These are phyloP conservation scores for Trissolcus basalis DNA, from an alignment of 1,140 invertebrate species.

Conservation along the genomic window DNA sequence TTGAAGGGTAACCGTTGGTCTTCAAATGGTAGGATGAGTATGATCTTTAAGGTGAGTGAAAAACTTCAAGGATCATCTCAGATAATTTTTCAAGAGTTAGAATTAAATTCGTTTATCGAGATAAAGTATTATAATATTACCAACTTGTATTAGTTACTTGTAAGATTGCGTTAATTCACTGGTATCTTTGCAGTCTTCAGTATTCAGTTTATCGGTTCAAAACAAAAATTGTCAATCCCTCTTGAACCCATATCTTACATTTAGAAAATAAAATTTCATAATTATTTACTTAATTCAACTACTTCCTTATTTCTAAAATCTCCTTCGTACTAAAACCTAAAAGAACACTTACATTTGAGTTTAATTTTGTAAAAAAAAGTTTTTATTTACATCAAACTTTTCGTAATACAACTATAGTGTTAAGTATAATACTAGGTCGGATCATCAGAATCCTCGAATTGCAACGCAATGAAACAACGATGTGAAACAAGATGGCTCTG, in stretches of 20 bases:
- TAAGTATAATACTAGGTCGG: conserved; percentile 29
- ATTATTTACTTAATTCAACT: conserved; percentile 10
- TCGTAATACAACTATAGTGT: conserved; percentile 22
- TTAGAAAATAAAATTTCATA: conserved; percentile 16
- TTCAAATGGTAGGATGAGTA: too few relatives aligned
- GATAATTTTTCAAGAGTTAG: not conserved
- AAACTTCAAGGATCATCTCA: not conserved
- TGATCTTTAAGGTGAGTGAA: too few relatives aligned
- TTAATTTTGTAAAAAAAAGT: conserved; percentile 21
- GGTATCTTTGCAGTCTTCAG: not conserved
- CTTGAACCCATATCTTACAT: not conserved
- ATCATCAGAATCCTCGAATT: conserved; percentile 9
- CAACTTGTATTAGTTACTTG: not conserved
- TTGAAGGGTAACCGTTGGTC: too few relatives aligned
- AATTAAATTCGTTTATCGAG: not conserved
- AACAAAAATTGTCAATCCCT: not conserved
- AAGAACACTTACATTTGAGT: too few relatives aligned
- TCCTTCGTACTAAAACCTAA: not conserved
- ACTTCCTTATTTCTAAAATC: not conserved
- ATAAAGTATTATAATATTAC: conserved; percentile 1
- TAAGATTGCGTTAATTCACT: not conserved
- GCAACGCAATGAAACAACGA: conserved; percentile 5
- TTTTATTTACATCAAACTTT: conserved; percentile 41
- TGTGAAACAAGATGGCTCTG: not conserved
- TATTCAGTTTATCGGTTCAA: not conserved